Base-by-base conservation (phyloP, 2,888 invertebrate genomes). In the Drosophila gaucha region DNA sequence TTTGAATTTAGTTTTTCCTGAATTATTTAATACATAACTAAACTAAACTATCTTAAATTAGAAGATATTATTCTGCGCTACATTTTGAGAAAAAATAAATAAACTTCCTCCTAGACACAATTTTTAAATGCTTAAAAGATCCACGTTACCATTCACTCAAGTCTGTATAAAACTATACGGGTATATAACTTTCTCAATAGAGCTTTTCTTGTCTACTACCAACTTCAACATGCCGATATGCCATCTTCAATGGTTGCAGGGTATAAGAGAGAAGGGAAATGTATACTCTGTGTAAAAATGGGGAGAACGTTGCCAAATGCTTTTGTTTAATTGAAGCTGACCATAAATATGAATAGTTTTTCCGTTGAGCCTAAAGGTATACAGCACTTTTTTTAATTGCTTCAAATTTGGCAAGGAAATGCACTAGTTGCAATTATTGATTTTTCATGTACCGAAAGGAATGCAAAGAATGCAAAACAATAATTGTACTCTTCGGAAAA, bases 321-420 rank as follows among this genome's bases (percentile, higher is more conserved):
- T 71, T 75, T 75, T 70, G 9, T 76, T 76, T 86, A 67, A 83
- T 87, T 76, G 70, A 83, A 68, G 54, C 46, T 49, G 52, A 22
- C 57, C 70, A 74, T 85, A 71, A 70, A 86, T 63, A 60, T 63
- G 51, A 31, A 35, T 43, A 46, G 33, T 39, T 49, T 58, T 74
- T 74, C 33, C 47, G 44, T 41, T 55, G 63, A 68, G 64, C 72
- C 72, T 35, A 22, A 46, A 58, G 39, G 59, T 50, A 82, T 67
- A 64, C 80, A 67, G 60, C 64, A 58, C 57, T 73, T 67, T 67
- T 68, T 52, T 52, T 14, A 18, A 14, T 20, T 20, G 24, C 33
- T 24, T 10, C 26, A 6, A 6, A 57, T 43, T 58, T 58, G 43
- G 55, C 62, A 68, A 52, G 26, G 22, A 38, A 46, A 36, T 30